These are phyloP conservation scores for Centruroides vittatus DNA, from an alignment of 1,140 invertebrate species.

Conservation along the genomic window DNA sequence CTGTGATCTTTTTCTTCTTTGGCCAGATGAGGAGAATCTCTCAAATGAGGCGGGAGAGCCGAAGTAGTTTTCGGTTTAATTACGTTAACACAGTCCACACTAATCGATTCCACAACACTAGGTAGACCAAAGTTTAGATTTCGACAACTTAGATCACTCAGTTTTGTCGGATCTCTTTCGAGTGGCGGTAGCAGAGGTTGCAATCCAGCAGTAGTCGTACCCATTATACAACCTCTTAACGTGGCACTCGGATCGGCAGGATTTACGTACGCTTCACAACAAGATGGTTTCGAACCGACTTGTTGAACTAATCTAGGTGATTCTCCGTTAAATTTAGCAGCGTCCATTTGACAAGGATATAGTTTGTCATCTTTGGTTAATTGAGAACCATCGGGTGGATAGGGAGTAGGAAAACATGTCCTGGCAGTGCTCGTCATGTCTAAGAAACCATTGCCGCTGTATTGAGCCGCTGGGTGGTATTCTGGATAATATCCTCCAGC, in stretches of 20 bases:
- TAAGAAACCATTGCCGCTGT: conserved; percentile 56
- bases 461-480: conserved; percentile 37
- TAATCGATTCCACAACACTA: neutral
- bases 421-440: conserved; percentile 30
- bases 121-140: conserved; percentile 10
- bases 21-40: conserved; percentile 7
- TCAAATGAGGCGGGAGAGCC: conserved; percentile 5
- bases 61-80: conserved; percentile 13
- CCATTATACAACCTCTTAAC: conserved; percentile 15
- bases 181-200: conserved; percentile 12
- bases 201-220: conserved; percentile 11
- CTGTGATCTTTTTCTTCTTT: conserved; percentile 5
- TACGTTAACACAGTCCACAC: conserved; percentile 12
- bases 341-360: conserved; percentile 41
- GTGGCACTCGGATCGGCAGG: conserved; percentile 3
- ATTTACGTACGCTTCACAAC: neutral
- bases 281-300: neutral
- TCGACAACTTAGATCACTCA: conserved; percentile 7
- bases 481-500: conserved; percentile 52
- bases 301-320: neutral
- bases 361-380: conserved; percentile 35
- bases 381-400: conserved; percentile 26
- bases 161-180: conserved; percentile 6
- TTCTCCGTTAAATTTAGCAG: conserved; percentile 9
- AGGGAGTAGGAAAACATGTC: conserved; percentile 25